Percentiles rank a stretch among this genome's conserved stretches.
Evolutionary conservation across 2,113 vertebrate genomes (phyloP).

Genomic region (Ginglymostoma cirratum): DNA sequence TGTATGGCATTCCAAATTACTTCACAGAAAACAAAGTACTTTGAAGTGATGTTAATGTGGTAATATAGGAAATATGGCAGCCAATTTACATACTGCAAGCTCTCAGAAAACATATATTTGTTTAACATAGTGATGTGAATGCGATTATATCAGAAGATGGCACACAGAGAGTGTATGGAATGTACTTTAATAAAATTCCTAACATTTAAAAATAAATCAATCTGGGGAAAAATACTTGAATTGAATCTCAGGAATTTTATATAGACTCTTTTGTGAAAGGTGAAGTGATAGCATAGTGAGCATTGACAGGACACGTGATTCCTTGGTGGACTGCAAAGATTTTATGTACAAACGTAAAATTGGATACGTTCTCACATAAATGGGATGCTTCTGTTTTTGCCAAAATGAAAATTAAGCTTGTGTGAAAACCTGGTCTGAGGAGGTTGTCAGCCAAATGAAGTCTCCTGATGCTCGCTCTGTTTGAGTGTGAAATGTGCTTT

Average conservation of each 20-base stretch:
- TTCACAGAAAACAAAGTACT: background rate
- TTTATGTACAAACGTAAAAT: background rate
- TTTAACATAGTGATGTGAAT: background rate
- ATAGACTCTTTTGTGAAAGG: background rate
- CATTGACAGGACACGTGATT: background rate
- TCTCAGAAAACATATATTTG: background rate
- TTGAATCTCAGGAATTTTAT: background rate
- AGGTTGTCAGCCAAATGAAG: conserved; percentile 15
- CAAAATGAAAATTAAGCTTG: conserved; percentile 21
- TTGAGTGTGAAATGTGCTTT: conserved; percentile 26
- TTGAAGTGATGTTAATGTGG: background rate
- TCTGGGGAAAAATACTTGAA: background rate
- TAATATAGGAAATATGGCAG: background rate
- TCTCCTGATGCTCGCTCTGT: conserved; percentile 27
- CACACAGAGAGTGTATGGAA: background rate
- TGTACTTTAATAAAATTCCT: background rate
- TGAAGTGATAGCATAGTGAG: background rate
- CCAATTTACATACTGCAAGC: background rate
- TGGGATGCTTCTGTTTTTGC: background rate
- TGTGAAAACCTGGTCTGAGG: background rate
- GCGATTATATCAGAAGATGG: background rate
- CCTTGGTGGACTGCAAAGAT: background rate
- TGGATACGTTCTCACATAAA: background rate
- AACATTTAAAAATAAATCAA: background rate
- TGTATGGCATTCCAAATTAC: too few species aligned